phyloP scores from a whole-genome alignment of 92 coral and sea anemone species.

The Paramuricea clavata region DNA sequence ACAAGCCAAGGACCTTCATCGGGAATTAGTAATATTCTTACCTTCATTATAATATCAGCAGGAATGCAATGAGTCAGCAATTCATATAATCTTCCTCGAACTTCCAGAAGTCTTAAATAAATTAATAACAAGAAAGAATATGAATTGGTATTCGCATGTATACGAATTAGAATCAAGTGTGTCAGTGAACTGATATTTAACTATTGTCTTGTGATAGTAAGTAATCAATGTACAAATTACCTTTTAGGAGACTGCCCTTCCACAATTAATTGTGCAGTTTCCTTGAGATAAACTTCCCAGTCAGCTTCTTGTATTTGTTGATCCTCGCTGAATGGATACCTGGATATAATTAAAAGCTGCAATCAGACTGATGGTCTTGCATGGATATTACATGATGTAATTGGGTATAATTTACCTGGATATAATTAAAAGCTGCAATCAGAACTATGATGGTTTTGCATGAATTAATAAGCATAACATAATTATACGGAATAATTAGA shows the following conservation, averaged over 20 bases:
- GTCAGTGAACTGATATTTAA: not conserved
- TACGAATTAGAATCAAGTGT: not conserved
- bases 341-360: conserved; percentile 33
- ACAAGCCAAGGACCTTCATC: no score
- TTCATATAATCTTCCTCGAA: conserved; percentile 88
- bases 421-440: not conserved
- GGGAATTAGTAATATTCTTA: no score
- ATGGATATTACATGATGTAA: not conserved
- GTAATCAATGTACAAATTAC: conserved; percentile 50
- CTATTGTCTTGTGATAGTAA: not conserved
- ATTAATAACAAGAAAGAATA: not conserved
- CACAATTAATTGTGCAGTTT: conserved; percentile 96
- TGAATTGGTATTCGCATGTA: not conserved
- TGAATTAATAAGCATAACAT: no score
- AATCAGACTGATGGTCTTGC: not conserved
- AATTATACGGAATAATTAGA: no score
- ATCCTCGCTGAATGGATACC: conserved; percentile 95
- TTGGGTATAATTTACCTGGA: no score
- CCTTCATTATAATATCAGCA: conserved; percentile 92
- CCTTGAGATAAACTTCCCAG: conserved; percentile 95
- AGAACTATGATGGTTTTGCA: not conserved
- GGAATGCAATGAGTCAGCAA: conserved; percentile 95
- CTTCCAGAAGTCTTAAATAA: conserved; percentile 90
- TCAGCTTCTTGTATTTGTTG: conserved; percentile 96
- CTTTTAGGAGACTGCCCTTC: conserved; percentile 93